phyloP scores from a whole-genome alignment of 2,888 invertebrate genomes.

The Tinea trinotella region DNA sequence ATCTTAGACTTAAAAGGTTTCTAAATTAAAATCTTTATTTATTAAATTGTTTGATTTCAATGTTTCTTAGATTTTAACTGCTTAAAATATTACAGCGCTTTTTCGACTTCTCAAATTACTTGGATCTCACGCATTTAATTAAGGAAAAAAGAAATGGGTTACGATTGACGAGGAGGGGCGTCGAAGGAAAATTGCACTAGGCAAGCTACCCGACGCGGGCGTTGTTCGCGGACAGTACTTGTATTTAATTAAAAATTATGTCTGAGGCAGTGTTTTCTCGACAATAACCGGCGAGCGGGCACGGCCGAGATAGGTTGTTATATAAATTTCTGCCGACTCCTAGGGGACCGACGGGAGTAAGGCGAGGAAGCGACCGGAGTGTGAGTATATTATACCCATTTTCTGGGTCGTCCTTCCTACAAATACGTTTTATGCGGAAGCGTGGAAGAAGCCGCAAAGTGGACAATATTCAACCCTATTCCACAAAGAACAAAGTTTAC shows the following conservation, averaged over 20 bases:
- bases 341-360: constrained; percentile 60
- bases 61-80: background rate
- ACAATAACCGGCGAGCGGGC: constrained; percentile 53
- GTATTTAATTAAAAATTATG: constrained; percentile 70
- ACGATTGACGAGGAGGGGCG: constrained; percentile 30
- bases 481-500: constrained; percentile 28
- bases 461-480: constrained; percentile 31
- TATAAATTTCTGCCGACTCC: constrained; percentile 69
- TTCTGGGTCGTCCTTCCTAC: constrained; percentile 73
- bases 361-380: constrained; percentile 60
- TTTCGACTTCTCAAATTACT: background rate
- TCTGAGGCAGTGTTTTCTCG: constrained; percentile 60
- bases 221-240: constrained; percentile 46
- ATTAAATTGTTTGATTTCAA: background rate
- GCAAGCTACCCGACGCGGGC: background rate
- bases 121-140: constrained; percentile 17
- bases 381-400: constrained; percentile 73
- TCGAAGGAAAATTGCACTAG: constrained; percentile 14
- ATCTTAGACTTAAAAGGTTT: background rate
- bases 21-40: background rate
- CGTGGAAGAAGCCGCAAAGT: constrained; percentile 43
- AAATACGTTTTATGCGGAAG: constrained; percentile 73
- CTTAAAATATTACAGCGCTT: background rate
- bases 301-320: constrained; percentile 69
- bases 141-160: constrained; percentile 28